phyloP scores from a whole-genome alignment of 2,113 vertebrate species.

The Anolis sagrei region DNA sequence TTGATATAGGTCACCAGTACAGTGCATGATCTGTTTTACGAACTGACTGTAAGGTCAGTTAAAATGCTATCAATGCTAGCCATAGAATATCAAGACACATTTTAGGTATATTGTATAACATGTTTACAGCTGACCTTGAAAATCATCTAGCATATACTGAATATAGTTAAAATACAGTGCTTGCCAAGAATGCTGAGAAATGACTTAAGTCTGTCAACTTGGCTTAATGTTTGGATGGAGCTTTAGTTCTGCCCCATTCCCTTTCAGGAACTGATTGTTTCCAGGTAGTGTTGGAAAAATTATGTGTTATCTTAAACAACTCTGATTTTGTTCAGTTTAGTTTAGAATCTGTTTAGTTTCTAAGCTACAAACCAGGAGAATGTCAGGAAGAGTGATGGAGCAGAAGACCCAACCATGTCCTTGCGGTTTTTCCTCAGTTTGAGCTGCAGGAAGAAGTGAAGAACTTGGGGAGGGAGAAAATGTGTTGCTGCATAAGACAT shows the following conservation, averaged over 20 bases:
- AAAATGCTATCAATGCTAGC: too few species aligned
- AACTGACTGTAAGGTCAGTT: neutral
- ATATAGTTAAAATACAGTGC: neutral
- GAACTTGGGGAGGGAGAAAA: neutral
- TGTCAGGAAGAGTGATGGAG: neutral
- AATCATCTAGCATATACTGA: neutral
- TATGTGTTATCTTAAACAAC: neutral
- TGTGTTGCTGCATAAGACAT: neutral
- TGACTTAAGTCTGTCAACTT: neutral
- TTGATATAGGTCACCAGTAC: neutral
- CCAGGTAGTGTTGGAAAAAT: neutral
- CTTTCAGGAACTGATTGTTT: constrained; percentile 8
- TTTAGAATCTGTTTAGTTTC: neutral
- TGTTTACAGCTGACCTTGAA: neutral
- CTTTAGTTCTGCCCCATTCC: neutral
- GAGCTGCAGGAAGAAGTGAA: neutral
- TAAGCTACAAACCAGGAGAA: neutral
- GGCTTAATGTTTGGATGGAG: neutral
- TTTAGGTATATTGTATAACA: neutral
- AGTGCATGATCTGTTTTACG: neutral
- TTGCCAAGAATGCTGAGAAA: neutral
- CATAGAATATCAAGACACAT: neutral
- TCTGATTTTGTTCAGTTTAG: neutral
- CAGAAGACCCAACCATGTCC: neutral
- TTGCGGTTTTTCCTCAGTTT: neutral